Base-by-base conservation (phyloP, 2,113 vertebrate species). In the Trematocara zebra region DNA sequence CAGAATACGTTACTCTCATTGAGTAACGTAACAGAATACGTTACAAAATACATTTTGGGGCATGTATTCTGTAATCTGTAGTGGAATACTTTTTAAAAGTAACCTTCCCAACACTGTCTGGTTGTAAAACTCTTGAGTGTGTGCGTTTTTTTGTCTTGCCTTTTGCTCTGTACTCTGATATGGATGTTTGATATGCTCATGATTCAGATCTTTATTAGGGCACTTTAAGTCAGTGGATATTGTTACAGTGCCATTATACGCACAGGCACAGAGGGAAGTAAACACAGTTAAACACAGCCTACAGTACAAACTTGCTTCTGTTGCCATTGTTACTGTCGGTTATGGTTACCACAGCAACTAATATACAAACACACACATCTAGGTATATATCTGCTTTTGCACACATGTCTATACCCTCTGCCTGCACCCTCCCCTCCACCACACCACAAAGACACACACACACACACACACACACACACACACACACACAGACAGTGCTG, bases 261-360 rank as follows among this genome's bases (percentile, higher is more conserved):
- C 82, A 64, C 2, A 5, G 37, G 54, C 20, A 40, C 86, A 81
- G 64, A 44, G 64, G 33, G 42, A 40, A 76, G 64, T 28, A 33
- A 76, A 52, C 61, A 72, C 52, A 82, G 14, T 56, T 14, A 40
- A 33, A 89, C 17, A 80, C 31, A 17, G 80, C 31, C 18, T 11
- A 72, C 78, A 85, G 57, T 26, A 51, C 64, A 86, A 79, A 76
- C 44, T 69, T 31, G 15, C 35, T 20, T 37, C 80, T 11, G 53
- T 81, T 91, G 85, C 82, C 83, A 76, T 84, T 87, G 93, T 93
- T 88, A 81, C 86, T 84, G 78, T 86, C 67, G 85, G 67, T 90
- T 89, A 20, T 84, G 52, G 89, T 92, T 89, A 37, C 95, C 91
- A 93, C 78, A 86, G 92, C 88, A 93, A 96, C 90, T 52, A 79